These are phyloP conservation scores for Apamea epomidion DNA, from an alignment of 2,888 invertebrate genomes.

Conservation along the genomic window DNA sequence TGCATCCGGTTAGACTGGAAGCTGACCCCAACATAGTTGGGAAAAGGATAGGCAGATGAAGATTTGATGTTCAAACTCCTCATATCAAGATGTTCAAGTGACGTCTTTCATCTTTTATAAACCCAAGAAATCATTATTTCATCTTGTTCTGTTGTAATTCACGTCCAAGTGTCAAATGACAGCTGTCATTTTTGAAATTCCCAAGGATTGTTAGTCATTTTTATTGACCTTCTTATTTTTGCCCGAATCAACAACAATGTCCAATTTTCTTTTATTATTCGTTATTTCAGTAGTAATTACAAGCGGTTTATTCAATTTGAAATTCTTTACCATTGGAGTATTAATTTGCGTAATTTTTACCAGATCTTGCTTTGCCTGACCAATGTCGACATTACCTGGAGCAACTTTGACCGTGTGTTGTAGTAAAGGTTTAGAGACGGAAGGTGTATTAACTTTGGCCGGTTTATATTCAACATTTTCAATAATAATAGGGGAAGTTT, in stretches of 20 bases:
- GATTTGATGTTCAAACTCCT: background rate
- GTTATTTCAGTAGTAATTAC: conserved; percentile 36
- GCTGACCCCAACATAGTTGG: background rate
- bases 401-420: background rate
- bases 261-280: conserved; percentile 56
- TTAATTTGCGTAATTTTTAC: background rate
- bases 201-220: conserved; percentile 12
- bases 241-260: conserved; percentile 20
- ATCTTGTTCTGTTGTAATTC: conserved; percentile 9
- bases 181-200: conserved; percentile 13
- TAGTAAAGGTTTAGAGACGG: background rate
- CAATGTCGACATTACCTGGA: background rate
- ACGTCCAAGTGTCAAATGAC: conserved; percentile 30
- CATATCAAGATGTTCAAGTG: background rate
- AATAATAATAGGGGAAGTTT: conserved; percentile 25
- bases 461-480: conserved; percentile 39
- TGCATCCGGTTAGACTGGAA: background rate
- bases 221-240: conserved; percentile 23
- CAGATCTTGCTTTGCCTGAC: background rate
- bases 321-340: conserved; percentile 36
- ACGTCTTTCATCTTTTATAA: background rate
- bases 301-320: conserved; percentile 52
- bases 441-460: background rate
- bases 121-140: background rate
- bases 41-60: background rate